Conservation (phyloP, 1,140 invertebrate species). For the Nymphalis io region DNA sequence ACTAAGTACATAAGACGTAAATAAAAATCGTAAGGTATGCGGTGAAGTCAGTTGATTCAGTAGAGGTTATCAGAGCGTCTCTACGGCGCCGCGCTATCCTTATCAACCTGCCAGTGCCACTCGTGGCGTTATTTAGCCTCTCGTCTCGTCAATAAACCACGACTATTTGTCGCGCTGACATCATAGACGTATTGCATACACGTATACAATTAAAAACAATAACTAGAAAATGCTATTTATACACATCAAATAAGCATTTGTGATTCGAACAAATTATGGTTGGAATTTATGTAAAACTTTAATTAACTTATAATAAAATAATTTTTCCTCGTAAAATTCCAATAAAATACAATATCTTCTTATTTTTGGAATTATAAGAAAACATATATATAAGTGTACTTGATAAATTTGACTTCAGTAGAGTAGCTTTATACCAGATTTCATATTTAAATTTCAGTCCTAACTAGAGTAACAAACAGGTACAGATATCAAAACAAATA, state of each 20-base stretch:
- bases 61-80: slow-evolving; percentile 53
- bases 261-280: not conserved
- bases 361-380: too few species aligned
- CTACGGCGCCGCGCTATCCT: slow-evolving; percentile 49
- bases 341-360: too few species aligned
- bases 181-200: slow-evolving; percentile 27
- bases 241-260: slow-evolving; percentile 3
- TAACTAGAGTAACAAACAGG: too few species aligned
- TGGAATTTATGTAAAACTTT: not conserved
- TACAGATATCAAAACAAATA: too few species aligned
- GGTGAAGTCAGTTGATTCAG: slow-evolving; percentile 30
- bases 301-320: too few species aligned
- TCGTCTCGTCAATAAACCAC: slow-evolving; percentile 28
- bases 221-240: slow-evolving; percentile 28
- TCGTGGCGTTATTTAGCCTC: slow-evolving; percentile 39
- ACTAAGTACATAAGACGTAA: too few species aligned
- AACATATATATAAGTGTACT: too few species aligned
- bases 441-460: too few species aligned
- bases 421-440: too few species aligned
- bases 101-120: slow-evolving; percentile 64
- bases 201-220: slow-evolving; percentile 23
- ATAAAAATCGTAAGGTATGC: not conserved
- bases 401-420: too few species aligned
- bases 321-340: too few species aligned
- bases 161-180: slow-evolving; percentile 39